Percentiles rank a stretch among this genome's conserved stretches.
phyloP scores from a whole-genome alignment of 2,797 vertebrate genomes.

The Benthosema pterotum region DNA sequence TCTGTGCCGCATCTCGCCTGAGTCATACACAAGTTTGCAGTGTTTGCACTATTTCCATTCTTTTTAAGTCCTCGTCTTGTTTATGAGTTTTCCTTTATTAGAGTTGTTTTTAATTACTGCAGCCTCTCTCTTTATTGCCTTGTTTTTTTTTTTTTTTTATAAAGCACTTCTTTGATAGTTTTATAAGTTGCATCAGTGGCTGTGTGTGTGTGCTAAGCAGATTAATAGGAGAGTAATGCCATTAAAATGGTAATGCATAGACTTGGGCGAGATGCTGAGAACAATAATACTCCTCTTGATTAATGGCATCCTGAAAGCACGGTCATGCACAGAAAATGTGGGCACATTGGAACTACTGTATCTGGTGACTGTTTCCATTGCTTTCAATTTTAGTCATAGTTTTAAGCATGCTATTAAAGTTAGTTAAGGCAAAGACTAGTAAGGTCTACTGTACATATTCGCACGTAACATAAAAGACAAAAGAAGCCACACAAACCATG shows the following conservation, averaged over 20 bases:
- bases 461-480: background rate
- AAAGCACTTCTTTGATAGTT: slow-evolving; percentile 77
- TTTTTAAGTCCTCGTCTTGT: slow-evolving; percentile 66
- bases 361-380: too few relatives aligned
- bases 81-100: slow-evolving; percentile 78
- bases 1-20: slow-evolving; percentile 36
- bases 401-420: too few relatives aligned
- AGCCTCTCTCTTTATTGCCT: slow-evolving; percentile 65
- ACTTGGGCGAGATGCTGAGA: slow-evolving; percentile 75
- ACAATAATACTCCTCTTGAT: slow-evolving; percentile 80
- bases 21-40: slow-evolving; percentile 61
- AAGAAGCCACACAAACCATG: background rate
- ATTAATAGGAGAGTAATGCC: slow-evolving; percentile 81
- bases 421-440: too few relatives aligned
- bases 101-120: slow-evolving; percentile 74
- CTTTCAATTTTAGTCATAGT: too few relatives aligned
- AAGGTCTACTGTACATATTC: background rate
- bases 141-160: slow-evolving; percentile 59
- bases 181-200: slow-evolving; percentile 73
- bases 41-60: slow-evolving; percentile 66
- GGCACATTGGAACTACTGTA: background rate
- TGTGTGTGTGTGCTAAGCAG: slow-evolving; percentile 76
- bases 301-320: slow-evolving; percentile 68
- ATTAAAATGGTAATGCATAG: slow-evolving; percentile 81
- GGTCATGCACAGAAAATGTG: slow-evolving; percentile 38